phyloP scores from a whole-genome alignment of 1,140 invertebrate species.

The Drosophila punjabiensis region DNA sequence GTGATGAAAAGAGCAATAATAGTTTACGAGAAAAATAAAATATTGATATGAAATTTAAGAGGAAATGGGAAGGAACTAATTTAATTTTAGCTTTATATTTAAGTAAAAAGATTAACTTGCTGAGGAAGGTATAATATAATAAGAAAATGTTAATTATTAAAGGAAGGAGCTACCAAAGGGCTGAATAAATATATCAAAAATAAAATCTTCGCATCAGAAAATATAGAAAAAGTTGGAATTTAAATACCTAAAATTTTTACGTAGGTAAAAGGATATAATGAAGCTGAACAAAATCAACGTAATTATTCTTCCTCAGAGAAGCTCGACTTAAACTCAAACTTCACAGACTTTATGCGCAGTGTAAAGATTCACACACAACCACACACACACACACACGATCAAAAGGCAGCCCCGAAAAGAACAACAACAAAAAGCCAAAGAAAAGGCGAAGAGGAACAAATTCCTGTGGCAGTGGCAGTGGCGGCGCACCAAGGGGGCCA shows the following conservation, averaged over 20 bases:
- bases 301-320: neutral
- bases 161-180: too few species aligned
- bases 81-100: neutral
- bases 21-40: neutral
- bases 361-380: slow-evolving; percentile 56
- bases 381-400: slow-evolving; percentile 63
- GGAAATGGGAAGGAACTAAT: neutral
- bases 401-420: slow-evolving; percentile 64
- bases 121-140: too few species aligned
- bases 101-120: too few species aligned
- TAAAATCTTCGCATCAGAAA: too few species aligned
- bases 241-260: too few species aligned
- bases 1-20: too few species aligned
- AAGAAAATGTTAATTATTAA: too few species aligned
- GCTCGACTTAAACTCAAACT: slow-evolving; percentile 1
- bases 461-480: slow-evolving; percentile 60
- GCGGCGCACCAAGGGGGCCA: slow-evolving; percentile 6
- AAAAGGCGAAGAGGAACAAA: slow-evolving; percentile 44
- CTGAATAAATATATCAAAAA: too few species aligned
- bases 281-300: neutral
- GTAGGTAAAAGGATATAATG: neutral
- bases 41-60: neutral
- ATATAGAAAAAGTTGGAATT: too few species aligned
- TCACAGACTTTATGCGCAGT: slow-evolving; percentile 59
- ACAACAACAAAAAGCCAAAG: slow-evolving; percentile 59